Percentiles rank a stretch among this genome's conserved stretches.
phyloP scores from a whole-genome alignment of 1,140 invertebrate genomes.

The Probaryconus sp. region DNA sequence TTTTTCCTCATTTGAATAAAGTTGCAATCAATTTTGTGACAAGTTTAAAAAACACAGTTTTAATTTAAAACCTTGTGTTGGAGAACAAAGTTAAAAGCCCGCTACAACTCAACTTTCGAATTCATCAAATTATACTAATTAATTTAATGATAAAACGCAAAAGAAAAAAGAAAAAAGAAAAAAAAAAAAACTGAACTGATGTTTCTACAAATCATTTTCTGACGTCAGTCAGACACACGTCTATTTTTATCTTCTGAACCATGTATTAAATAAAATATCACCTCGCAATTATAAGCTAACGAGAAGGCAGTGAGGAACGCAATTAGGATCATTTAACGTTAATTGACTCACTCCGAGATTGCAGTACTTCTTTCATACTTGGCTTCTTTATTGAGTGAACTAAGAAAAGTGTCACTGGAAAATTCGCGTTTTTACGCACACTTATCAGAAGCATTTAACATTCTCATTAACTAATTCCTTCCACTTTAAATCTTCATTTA shows the following conservation, averaged over 20 bases:
- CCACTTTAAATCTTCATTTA: conserved; percentile 27
- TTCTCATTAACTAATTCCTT: conserved; percentile 48
- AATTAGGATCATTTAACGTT: conserved; percentile 51
- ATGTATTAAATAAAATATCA: conserved; percentile 42
- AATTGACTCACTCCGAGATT: conserved; percentile 48
- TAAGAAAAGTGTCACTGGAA: conserved; percentile 49
- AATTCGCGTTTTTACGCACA: conserved; percentile 33
- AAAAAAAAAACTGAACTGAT: not conserved
- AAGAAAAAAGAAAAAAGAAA: not conserved
- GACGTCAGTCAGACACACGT: conserved; percentile 12
- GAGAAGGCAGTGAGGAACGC: conserved; percentile 33
- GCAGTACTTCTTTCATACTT: conserved; percentile 27
- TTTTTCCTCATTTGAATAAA: no score
- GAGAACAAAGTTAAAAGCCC: no score
- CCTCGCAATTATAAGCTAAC: conserved; percentile 36
- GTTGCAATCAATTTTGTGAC: no score
- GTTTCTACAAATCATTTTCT: conserved; percentile 11
- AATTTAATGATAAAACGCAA: not conserved
- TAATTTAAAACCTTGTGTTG: no score
- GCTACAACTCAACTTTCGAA: no score
- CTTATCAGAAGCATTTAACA: conserved; percentile 28
- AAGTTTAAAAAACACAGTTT: no score
- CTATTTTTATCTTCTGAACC: conserved; percentile 17
- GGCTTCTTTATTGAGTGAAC: conserved; percentile 7
- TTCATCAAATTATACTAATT: not conserved